Evolutionary conservation across 1,140 invertebrate genomes (phyloP).

Genomic region (Piezodorus guildinii): DNA sequence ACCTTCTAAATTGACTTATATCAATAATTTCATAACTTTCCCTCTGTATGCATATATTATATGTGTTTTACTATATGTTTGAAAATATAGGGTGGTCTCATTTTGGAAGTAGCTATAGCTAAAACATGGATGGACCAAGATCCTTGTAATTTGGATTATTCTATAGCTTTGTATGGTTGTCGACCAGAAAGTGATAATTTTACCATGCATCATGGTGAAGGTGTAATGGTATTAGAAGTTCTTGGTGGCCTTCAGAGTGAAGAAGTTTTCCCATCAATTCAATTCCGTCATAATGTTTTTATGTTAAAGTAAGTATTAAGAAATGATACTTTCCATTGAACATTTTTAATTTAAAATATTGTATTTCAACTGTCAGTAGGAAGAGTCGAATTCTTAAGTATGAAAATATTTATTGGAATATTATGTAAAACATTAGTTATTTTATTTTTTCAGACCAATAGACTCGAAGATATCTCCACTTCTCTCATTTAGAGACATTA

Average conservation of each 20-base stretch:
- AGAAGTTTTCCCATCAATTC: constrained; percentile 62
- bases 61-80: too few species aligned
- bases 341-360: too few species aligned
- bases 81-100: constrained; percentile 55
- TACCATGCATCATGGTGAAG: constrained; percentile 62
- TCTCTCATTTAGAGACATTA: constrained; percentile 57
- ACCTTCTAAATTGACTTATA: too few species aligned
- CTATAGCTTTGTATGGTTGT: constrained; percentile 71
- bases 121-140: constrained; percentile 91
- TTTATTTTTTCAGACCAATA: constrained; percentile 48
- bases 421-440: neutral
- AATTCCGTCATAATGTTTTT: constrained; percentile 66
- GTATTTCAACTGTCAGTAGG: too few species aligned
- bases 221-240: constrained; percentile 60
- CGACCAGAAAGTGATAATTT: constrained; percentile 48
- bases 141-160: constrained; percentile 60
- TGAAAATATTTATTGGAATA: too few species aligned
- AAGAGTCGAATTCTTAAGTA: too few species aligned
- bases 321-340: too few species aligned
- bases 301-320: constrained; percentile 50
- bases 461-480: constrained; percentile 69
- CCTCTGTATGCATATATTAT: too few species aligned
- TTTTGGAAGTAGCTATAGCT: constrained; percentile 77
- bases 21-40: too few species aligned
- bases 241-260: constrained; percentile 55